Conservation (phyloP, 2,797 vertebrate genomes). For the Phalloptychus januarius region DNA sequence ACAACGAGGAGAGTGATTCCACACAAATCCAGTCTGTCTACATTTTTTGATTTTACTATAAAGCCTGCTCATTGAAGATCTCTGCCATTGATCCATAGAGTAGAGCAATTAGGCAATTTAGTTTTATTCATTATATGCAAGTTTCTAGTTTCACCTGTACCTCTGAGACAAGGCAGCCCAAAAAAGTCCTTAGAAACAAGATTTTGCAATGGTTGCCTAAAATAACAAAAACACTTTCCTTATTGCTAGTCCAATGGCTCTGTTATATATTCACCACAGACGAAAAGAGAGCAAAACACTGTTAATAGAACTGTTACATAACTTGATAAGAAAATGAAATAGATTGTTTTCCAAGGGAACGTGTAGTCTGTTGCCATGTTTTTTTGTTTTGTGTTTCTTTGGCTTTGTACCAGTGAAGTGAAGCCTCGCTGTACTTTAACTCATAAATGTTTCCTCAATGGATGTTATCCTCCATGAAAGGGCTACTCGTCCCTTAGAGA, state of each 20-base stretch:
- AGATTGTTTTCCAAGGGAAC: conserved; percentile 6
- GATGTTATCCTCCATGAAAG: conserved; percentile 29
- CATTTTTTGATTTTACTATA: neutral
- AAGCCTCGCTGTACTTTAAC: conserved; percentile 16
- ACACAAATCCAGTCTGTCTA: neutral
- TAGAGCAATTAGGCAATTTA: neutral
- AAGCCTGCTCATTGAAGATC: neutral
- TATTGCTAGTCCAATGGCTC: neutral
- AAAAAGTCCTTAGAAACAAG: neutral
- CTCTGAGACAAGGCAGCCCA: neutral
- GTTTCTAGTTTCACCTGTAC: neutral
- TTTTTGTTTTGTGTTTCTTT: neutral
- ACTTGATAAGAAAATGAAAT: neutral
- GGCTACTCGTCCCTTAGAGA: conserved; percentile 24
- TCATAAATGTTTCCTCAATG: conserved; percentile 18
- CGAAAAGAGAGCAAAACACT: neutral
- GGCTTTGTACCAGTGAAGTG: conserved; percentile 18
- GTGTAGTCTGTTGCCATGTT: neutral
- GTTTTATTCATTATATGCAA: neutral
- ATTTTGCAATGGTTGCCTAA: neutral
- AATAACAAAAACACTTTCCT: neutral
- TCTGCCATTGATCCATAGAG: neutral
- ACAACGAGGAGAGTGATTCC: neutral
- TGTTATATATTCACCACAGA: neutral
- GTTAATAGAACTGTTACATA: conserved; percentile 5